Base-by-base conservation (phyloP, 2,113 vertebrate genomes). In the Anhinga anhinga region DNA sequence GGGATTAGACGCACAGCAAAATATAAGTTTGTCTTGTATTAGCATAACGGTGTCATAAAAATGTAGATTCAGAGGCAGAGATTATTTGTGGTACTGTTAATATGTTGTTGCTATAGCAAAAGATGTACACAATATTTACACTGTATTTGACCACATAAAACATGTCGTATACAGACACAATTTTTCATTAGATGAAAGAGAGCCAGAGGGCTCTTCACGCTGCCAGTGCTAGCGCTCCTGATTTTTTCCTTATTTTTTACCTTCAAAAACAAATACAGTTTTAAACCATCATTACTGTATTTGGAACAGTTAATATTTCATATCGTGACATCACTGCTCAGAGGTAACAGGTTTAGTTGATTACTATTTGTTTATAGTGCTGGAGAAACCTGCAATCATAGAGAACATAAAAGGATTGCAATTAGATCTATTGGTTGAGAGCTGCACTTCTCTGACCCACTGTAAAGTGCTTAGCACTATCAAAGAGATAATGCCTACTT, bases 321-420 rank as follows among this genome's bases (percentile, higher is more conserved):
- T 98, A 98, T 98, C 91, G 53, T 98, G 98, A 98, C 98, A 98
- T 98, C 65, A 89, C 97, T 98, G 97, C 98, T 98, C 97, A 97
- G 97, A 98, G 98, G 97, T 99, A 98, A 98, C 98, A 98, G 98
- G 98, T 99, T 99, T 99, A 98, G 98, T 98, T 98, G 98, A 98
- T 98, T 98, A 98, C 98, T 98, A 98, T 98, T 99, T 99, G 98
- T 98, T 98, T 98, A 98, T 98, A 98, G 98, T 98, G 98, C 98
- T 91, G 97, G 98, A 98, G 98, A 99, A 99, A 99, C 98, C 99
- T 99, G 98, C 98, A 99, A 99, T 99, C 99, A 99, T 93, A 94
- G 98, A 98, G 97, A 98, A 98, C 98, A 98, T 98, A 99, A 99
- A 98, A 98, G 98, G 98, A 98, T 97, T 98, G 98, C 98, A 99